A percentile compares a stretch with the other conserved stretches of the same genome.
phyloP scores from a whole-genome alignment of 2,888 invertebrate species.

The Drosophila yooni region DNA sequence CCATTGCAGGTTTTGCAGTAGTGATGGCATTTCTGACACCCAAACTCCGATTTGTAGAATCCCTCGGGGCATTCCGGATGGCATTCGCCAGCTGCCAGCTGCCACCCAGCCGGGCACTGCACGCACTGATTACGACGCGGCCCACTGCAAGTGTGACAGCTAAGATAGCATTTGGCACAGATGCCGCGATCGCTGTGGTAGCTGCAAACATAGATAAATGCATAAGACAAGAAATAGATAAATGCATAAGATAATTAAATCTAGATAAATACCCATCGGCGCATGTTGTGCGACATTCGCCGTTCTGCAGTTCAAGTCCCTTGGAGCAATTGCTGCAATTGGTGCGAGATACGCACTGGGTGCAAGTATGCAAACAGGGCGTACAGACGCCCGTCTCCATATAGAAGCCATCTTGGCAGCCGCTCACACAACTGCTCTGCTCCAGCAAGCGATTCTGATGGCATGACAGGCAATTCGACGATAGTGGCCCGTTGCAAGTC shows the following conservation, averaged over 20 bases:
- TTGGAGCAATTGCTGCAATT: conserved; percentile 93
- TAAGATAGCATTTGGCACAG: conserved; percentile 93
- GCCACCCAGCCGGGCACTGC: conserved; percentile 92
- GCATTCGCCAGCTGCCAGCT: conserved; percentile 93
- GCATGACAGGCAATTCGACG: conserved; percentile 90
- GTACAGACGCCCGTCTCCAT: conserved; percentile 90
- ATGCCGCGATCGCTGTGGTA: conserved; percentile 94
- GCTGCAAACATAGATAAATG: conserved; percentile 84
- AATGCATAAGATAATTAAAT: neutral
- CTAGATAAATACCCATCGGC: conserved; percentile 87
- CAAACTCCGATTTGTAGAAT: conserved; percentile 92
- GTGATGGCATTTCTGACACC: conserved; percentile 95
- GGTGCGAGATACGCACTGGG: conserved; percentile 90
- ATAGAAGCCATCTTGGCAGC: conserved; percentile 91
- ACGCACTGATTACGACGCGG: conserved; percentile 94
- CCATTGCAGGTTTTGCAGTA: conserved; percentile 95
- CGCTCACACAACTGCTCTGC: conserved; percentile 90
- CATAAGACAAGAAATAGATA: neutral
- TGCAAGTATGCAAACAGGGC: conserved; percentile 92
- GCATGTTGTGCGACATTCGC: conserved; percentile 92
- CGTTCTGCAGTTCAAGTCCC: conserved; percentile 92
- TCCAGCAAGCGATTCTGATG: conserved; percentile 90
- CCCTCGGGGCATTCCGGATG: conserved; percentile 94
- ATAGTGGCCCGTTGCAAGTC: conserved; percentile 92
- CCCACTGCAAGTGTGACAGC: conserved; percentile 94